Evolutionary conservation across 2,797 vertebrate species (phyloP), one percentile per base, ranked within the genome.

Genomic region (Ciconia nigra): DNA sequence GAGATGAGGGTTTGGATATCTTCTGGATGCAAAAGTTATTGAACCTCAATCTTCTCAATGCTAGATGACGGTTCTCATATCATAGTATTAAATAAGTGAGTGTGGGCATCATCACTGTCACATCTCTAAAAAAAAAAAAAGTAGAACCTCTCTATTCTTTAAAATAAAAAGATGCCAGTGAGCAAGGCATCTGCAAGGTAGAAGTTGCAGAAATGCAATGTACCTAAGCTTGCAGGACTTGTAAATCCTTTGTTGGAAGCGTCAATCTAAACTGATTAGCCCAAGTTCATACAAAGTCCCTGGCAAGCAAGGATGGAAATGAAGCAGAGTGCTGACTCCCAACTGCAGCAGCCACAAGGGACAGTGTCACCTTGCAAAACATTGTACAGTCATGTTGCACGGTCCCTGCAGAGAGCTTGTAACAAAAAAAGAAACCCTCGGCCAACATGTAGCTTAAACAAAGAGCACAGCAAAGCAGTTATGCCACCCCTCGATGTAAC

Each of bases 331-430:
- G 26, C 62, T 55, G 71, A 24, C 33, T 66, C 16, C 39, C 39
- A 87, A 3, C 17, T 55, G 37, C 81, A 71, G 47, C 4, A 77
- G 55, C 26, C 35, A 49, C 29, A 77, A 33, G 31, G 31, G 35
- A n/a, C 52, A 39, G 39, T 4, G 13, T 42, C 54, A 72, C 70
- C 51, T 39, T 61, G 59, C 55, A 57, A 74, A 71, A 33, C 20
- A 37, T 2, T 1, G 2, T 19, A 33, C 6, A 61, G 47, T 37
- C n/a, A 79, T 2, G 0, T 28, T 15, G 44, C 80, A 49, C 0
- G 0, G 17, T 42, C 28, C 52, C 47, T 58, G 35, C 35, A n/a
- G n/a, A 59, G 26, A 88, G 13, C 20, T 33, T 51, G 24, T 24
- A 57, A 52, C 19, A 51, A 44, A 42, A 65, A 49, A 31, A 52